Base-by-base conservation (phyloP, 1,140 invertebrate genomes). In the Drosophila fuyamai region DNA sequence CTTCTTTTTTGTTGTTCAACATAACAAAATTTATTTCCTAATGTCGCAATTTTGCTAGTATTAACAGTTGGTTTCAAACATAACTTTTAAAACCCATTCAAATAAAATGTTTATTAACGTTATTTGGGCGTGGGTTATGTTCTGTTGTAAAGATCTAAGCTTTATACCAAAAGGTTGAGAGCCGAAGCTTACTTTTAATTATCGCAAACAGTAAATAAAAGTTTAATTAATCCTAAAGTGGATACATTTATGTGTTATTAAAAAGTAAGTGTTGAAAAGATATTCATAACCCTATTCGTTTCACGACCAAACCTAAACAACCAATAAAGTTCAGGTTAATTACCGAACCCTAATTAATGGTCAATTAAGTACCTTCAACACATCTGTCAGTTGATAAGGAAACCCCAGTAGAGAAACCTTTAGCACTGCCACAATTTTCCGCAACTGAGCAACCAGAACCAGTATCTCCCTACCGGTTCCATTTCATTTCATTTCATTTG, bases 341-440 rank as follows among this genome's bases (percentile, higher is more conserved):
- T 38, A 10, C 18, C 47, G 4, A 68, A 51, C 38, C n/a, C 16
- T 41, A 51, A 63, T 65, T 65, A 63, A 36, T 35, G 46, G 32
- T 51, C 5, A 65, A 68, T 68, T 68, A 65, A 44, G 32, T 51
- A 23, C 29, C 29, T 44, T 29, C 4, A 44, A 35, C 38, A 27
- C 18, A 29, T 65, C 2, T 23, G 9, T 44, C 8, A 6, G 29
- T 65, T 51, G 29, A 51, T 65, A 29, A 23, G 36, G 12, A 67
- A 66, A 59, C 29, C 6, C 12, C 16, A 41, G 18, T 2, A n/a
- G 7, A 63, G n/a, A 7, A 47, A 36, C 27, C 44, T 27, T 27
- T 50, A 23, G 2, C 27, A 35, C 27, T 10, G 13, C 48, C 29
- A 50, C 59, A 61, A 41, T 61, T 41, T 61, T 61, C 59, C n/a